Percentiles rank a stretch among this genome's conserved stretches.
These are phyloP conservation scores for Amphimedon queenslandica DNA, from an alignment of 37 sponge, comb jelly and placozoan genomes.

Conservation along the genomic window DNA sequence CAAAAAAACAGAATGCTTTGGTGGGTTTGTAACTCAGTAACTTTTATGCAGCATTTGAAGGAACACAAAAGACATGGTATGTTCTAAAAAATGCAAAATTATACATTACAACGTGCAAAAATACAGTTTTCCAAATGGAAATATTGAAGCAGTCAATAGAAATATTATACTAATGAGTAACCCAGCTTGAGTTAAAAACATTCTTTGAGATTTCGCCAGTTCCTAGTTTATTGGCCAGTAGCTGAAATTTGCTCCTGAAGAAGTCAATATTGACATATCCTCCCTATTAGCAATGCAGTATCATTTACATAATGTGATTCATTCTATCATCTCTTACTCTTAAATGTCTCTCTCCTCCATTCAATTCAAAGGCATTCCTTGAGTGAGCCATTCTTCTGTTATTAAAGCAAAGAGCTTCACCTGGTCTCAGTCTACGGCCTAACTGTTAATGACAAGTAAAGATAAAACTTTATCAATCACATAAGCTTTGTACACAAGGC, in stretches of 20 bases:
- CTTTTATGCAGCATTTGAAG: no score
- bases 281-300: slow-evolving; percentile 11
- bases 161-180: no score
- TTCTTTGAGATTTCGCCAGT: slow-evolving; percentile 8
- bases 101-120: no score
- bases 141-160: no score
- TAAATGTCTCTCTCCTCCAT: slow-evolving; percentile 36
- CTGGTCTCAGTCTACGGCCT: slow-evolving; percentile 36
- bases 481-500: no score
- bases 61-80: no score
- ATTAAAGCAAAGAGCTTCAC: slow-evolving; percentile 54
- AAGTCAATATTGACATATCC: slow-evolving; percentile 68
- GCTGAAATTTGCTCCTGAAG: slow-evolving; percentile 53
- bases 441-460: no score
- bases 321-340: neutral
- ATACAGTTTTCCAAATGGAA: no score
- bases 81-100: no score
- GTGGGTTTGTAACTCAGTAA: no score
- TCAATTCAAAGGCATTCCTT: slow-evolving; percentile 28
- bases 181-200: slow-evolving; percentile 36
- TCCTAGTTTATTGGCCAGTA: slow-evolving; percentile 12
- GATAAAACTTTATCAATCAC: no score
- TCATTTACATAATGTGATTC: neutral
- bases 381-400: slow-evolving; percentile 60
- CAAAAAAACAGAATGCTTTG: no score